Conservation (phyloP, 2,797 vertebrate species). For the Gouania willdenowi region DNA sequence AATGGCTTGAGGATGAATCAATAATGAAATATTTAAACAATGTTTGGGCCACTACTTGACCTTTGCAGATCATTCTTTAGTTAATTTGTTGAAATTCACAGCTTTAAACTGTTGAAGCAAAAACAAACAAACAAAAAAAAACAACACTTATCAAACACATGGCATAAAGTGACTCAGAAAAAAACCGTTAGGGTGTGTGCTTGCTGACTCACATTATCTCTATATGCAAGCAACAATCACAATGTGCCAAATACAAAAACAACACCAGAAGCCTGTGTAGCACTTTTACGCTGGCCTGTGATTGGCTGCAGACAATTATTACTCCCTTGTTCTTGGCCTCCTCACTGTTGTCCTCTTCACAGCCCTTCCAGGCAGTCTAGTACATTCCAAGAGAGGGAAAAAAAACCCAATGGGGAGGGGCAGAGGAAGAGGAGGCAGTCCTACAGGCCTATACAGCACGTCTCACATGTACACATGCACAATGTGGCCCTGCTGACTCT, state of each 20-base stretch:
- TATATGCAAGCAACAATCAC: constrained; percentile 43
- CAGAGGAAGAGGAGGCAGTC: background rate
- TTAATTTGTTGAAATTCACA: background rate
- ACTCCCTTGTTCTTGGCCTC: constrained; percentile 32
- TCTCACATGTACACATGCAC: constrained; percentile 40
- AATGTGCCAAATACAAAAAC: constrained; percentile 40
- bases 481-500: too few species aligned
- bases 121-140: too few species aligned
- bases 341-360: constrained; percentile 21
- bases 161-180: too few species aligned
- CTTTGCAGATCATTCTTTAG: background rate
- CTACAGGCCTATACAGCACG: constrained; percentile 1
- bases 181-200: constrained; percentile 55
- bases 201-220: constrained; percentile 55
- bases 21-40: too few species aligned
- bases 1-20: too few species aligned
- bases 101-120: too few species aligned
- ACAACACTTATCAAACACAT: too few species aligned
- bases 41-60: too few species aligned
- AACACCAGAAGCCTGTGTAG: constrained; percentile 17
- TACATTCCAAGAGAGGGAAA: constrained; percentile 59
- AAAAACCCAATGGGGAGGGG: constrained; percentile 14
- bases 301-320: constrained; percentile 26
- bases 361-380: constrained; percentile 22
- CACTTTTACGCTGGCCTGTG: constrained; percentile 19